Evolutionary conservation across 2,888 invertebrate genomes (phyloP).

Genomic region (Eupithecia subumbrata): DNA sequence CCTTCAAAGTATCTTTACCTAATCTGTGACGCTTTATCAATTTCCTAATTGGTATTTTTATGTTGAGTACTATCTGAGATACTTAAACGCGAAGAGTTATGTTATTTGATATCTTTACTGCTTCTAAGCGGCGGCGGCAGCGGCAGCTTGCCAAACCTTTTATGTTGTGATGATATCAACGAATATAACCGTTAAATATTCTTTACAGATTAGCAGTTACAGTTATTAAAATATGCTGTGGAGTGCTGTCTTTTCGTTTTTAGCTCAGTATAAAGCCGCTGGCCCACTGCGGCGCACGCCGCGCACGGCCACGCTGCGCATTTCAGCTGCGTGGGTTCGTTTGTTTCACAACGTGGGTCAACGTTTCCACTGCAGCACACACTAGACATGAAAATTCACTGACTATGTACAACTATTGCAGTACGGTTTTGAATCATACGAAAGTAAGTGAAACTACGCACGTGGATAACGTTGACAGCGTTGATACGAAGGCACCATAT

Average conservation of each 20-base stretch:
- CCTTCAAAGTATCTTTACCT: not conserved
- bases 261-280: not conserved
- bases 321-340: no score
- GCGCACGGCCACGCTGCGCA: no score
- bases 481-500: no score
- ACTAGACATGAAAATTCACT: no score
- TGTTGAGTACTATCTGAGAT: conserved; percentile 3
- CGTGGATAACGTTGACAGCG: no score
- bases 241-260: not conserved
- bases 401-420: no score
- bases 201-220: not conserved
- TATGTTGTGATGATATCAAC: conserved; percentile 25
- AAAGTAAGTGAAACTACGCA: no score
- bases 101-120: conserved; percentile 25
- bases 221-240: conserved; percentile 19
- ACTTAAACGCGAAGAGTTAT: conserved; percentile 9
- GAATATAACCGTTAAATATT: conserved; percentile 6
- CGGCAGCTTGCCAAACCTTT: conserved; percentile 30
- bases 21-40: not conserved
- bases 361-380: no score
- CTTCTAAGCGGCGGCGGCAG: conserved; percentile 8
- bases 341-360: no score
- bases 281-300: no score
- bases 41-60: conserved; percentile 8
- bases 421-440: no score